phyloP scores from a whole-genome alignment of 64 coral and sea anemone genomes.

The Porites australiensis region DNA sequence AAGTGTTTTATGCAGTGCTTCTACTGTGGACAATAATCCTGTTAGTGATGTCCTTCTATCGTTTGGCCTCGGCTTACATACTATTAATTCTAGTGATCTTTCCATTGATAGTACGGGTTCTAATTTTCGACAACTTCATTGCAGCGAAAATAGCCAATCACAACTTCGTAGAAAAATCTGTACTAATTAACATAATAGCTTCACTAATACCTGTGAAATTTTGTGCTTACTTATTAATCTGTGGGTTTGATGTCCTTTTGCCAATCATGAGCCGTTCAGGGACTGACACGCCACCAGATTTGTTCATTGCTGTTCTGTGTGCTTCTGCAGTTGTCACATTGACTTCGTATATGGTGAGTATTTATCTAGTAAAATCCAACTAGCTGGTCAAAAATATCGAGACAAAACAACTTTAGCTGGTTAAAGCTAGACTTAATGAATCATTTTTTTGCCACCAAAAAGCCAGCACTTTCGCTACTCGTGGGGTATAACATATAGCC shows the following conservation, averaged over 20 bases:
- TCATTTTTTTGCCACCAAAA: too few species aligned
- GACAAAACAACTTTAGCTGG: too few species aligned
- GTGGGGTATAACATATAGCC: too few species aligned
- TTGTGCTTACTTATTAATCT: constrained; percentile 54
- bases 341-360: constrained; percentile 91
- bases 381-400: too few species aligned
- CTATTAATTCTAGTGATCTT: constrained; percentile 80
- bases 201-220: constrained; percentile 61
- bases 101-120: constrained; percentile 69
- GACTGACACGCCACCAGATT: constrained; percentile 76
- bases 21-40: constrained; percentile 84
- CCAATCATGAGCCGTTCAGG: constrained; percentile 91
- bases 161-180: constrained; percentile 20
- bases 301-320: constrained; percentile 79
- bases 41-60: constrained; percentile 81
- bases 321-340: constrained; percentile 66
- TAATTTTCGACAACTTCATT: constrained; percentile 86
- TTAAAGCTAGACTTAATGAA: too few species aligned
- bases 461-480: too few species aligned
- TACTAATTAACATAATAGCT: constrained; percentile 62
- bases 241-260: constrained; percentile 76
- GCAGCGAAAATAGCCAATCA: background rate
- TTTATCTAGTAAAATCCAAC: too few species aligned
- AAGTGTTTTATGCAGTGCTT: constrained; percentile 88
- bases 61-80: constrained; percentile 83